Base-by-base conservation (phyloP, 2,888 invertebrate genomes). In the Heliconius aoede region DNA sequence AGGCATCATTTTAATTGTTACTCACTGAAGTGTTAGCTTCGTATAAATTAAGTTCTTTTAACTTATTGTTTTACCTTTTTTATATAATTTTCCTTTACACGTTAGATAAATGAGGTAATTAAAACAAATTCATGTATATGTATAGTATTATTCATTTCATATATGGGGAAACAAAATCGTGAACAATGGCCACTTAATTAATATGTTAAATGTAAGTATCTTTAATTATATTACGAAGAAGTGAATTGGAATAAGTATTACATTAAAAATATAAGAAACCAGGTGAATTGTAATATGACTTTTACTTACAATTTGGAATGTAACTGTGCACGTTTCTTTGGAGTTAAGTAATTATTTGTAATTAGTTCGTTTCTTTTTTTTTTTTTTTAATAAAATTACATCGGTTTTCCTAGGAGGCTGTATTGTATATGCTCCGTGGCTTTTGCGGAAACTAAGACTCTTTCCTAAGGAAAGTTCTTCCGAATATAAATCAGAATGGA, bases 111-210 rank as follows among this genome's bases (percentile, higher is more conserved):
- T 30, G 30, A 55, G 8, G 28, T 15, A 55, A 69, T 69, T 69
- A 69, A 55, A 69, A 51, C 7, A 15, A n/a, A 68, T 69, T 69
- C 30, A 55, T 32, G 28, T 69, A 26, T 51, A 55, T 32, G 28
- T 69, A 26, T 51, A 24, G n/a, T 55, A 51, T 69, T 55, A 55
- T 55, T 55, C 68, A 69, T 69, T 69, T 55, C 24, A n/a, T 69
- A 32, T 30, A 30, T 9, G 30, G 15, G n/a, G 30, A 69, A 30
- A 55, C 55, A 55, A 69, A 55, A 8, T n/a, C 30, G 51, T 21
- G 55, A 55, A 69, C 69, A 69, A 69, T 55, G 32, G 30, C 51
- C 32, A n/a, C 30, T 51, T 69, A 69, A 55, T 69, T 69, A 69
- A 69, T 24, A 69, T 55, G 15, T 60, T 51, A 30, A 46, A 46